These are phyloP conservation scores for Lagocephalus sceleratus DNA, from an alignment of 2,797 vertebrate species.

Conservation along the genomic window DNA sequence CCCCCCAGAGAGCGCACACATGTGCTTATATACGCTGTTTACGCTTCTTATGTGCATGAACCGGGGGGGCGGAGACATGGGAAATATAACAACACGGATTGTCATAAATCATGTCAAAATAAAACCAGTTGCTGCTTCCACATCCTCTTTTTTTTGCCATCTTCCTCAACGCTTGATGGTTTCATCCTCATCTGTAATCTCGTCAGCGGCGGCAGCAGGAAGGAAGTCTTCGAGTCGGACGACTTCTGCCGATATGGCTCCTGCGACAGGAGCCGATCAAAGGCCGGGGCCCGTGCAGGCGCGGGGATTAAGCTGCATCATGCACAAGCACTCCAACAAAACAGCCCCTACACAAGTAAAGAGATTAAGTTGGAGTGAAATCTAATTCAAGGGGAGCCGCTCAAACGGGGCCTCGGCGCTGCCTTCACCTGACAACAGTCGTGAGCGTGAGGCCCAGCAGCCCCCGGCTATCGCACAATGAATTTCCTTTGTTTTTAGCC, in stretches of 20 bases:
- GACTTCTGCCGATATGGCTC: conserved; percentile 72
- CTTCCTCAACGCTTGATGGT: conserved; percentile 53
- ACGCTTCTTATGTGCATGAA: conserved; percentile 28
- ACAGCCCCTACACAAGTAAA: conserved; percentile 61
- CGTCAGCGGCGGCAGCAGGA: conserved; percentile 34
- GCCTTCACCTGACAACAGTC: conserved; percentile 32
- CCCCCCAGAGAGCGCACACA: conserved; percentile 33
- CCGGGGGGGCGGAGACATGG: neutral
- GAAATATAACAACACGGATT: conserved; percentile 35
- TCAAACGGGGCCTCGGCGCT: conserved; percentile 24
- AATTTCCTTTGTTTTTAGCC: conserved; percentile 22
- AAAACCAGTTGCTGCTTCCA: conserved; percentile 27
- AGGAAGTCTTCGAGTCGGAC: conserved; percentile 51
- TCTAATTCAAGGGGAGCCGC: conserved; percentile 67
- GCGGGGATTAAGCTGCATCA: conserved; percentile 69
- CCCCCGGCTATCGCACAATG: conserved; percentile 8
- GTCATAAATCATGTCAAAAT: conserved; percentile 58
- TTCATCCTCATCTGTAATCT: conserved; percentile 68
- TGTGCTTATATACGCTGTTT: conserved; percentile 21
- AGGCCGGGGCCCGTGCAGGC: conserved; percentile 61
- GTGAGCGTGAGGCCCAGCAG: conserved; percentile 11
- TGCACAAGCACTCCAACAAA: conserved; percentile 59
- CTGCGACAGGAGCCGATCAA: conserved; percentile 77
- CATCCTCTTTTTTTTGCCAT: conserved; percentile 21
- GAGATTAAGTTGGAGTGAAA: conserved; percentile 75